Base-by-base conservation (phyloP, 2,888 invertebrate genomes). In the Nasonovia ribisnigri region DNA sequence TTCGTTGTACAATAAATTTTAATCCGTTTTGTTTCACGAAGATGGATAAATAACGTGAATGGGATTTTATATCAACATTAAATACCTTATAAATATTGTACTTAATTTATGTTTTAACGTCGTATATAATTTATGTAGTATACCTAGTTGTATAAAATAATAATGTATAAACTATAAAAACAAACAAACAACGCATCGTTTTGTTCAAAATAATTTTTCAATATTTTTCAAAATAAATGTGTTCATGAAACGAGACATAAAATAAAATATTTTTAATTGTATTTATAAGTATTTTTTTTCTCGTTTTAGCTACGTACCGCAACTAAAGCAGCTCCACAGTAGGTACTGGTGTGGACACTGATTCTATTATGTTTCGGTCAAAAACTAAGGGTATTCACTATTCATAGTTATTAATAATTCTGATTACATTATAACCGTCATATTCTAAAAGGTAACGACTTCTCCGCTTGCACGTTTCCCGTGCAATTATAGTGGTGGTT, bases 1-100 rank as follows among this genome's bases (percentile, higher is more conserved):
- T 89, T 89, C 43, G 60, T 20, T 46, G 43, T 43, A 46, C 43
- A 60, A 67, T 90, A 90, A 4, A 90, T 60, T 90, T 46, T 90
- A 60, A 88, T 88, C 42, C 42, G 36, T 36, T 54, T 88, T 54
- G 54, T 54, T 6, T 42, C 13, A 36, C 26, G 20, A 54, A 51
- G 42, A 36, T 48, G 20, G 4, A 51, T 36, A 3, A 11, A 54
- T 51, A 51, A 88, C 8, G 51, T 51, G 11, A 46, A 86, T 29
- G 13, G 46, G 43, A 46, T 46, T 86, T 86, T 46, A 46, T 86
- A 43, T 86, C 46, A 46, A 86, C 26, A 46, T 86, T 86, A 46
- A 29, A 46, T 42, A 77, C 36, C 77, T 20, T 77, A 77, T 77
- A 77, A 36, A 36, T 36, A 77, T 77, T 77, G 8, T 36, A 36